These are phyloP conservation scores for Dipodomys merriami DNA, from an alignment of 2,113 vertebrate genomes.

Conservation along the genomic window DNA sequence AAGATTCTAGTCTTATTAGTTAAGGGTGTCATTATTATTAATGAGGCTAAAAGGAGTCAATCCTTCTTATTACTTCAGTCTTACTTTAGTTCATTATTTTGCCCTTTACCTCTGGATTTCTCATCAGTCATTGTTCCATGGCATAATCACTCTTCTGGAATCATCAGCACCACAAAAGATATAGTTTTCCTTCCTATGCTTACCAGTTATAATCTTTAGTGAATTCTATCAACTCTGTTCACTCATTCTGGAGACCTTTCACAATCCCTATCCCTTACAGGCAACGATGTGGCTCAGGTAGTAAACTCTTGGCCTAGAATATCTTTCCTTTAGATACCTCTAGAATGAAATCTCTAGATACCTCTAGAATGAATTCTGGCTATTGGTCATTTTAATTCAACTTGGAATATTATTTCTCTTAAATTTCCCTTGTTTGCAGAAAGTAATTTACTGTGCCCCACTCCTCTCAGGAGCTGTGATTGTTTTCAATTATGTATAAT, in stretches of 20 bases:
- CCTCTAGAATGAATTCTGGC: background rate
- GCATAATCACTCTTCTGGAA: background rate
- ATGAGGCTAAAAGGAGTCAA: background rate
- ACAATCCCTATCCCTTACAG: background rate
- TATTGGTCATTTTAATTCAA: slow-evolving; percentile 29
- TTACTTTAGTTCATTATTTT: background rate
- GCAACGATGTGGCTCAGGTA: too few species aligned
- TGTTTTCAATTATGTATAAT: background rate
- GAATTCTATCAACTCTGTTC: background rate
- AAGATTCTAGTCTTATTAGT: background rate
- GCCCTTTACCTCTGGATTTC: background rate
- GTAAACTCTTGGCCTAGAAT: background rate
- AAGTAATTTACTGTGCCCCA: background rate
- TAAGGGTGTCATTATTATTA: background rate
- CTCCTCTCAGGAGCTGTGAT: background rate
- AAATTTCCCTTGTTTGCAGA: background rate
- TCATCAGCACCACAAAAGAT: background rate
- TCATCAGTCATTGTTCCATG: background rate
- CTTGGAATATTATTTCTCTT: background rate
- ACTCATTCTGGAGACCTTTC: background rate
- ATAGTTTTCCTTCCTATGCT: slow-evolving; percentile 24
- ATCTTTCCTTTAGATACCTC: background rate
- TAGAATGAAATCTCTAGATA: background rate
- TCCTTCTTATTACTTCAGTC: background rate
- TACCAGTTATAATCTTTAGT: background rate